Conservation (phyloP, 1,140 invertebrate genomes). For the Gryon sp. region DNA sequence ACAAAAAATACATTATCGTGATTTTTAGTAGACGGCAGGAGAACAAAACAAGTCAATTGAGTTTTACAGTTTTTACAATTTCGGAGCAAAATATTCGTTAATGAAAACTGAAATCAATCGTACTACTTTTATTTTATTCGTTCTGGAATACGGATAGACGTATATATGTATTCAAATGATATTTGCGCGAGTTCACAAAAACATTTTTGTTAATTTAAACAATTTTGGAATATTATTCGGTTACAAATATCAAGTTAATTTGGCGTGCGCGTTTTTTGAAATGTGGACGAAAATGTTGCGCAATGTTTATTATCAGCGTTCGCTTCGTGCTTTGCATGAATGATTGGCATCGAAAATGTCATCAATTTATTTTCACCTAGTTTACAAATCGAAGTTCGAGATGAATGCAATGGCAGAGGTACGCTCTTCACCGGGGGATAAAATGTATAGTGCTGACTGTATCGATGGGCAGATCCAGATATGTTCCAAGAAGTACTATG, state of each 20-base stretch:
- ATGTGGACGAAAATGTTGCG: slow-evolving; percentile 8
- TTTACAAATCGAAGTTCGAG: slow-evolving; percentile 42
- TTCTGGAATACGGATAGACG: no score
- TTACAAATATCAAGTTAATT: slow-evolving; percentile 9
- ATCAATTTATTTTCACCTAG: slow-evolving; percentile 59
- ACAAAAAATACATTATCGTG: slow-evolving; percentile 23
- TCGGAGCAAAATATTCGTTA: neutral
- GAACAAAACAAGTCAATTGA: slow-evolving; percentile 17
- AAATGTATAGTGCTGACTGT: slow-evolving; percentile 74
- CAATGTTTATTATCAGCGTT: slow-evolving; percentile 11
- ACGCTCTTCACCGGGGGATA: slow-evolving; percentile 34
- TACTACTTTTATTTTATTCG: neutral
- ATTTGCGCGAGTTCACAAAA: neutral
- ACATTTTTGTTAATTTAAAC: slow-evolving; percentile 14
- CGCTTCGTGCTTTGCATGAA: neutral
- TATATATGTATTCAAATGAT: slow-evolving; percentile 1
- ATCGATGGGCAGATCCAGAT: slow-evolving; percentile 74
- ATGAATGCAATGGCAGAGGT: slow-evolving; percentile 32
- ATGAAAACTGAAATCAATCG: slow-evolving; percentile 1
- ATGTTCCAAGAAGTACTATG: slow-evolving; percentile 77
- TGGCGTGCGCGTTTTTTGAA: neutral
- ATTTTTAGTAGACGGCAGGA: slow-evolving; percentile 4
- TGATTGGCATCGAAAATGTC: slow-evolving; percentile 46
- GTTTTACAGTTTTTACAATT: slow-evolving; percentile 18
- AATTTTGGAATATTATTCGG: neutral